phyloP scores from a whole-genome alignment of 1,140 invertebrate species.

The Lordiphosa stackelbergi region DNA sequence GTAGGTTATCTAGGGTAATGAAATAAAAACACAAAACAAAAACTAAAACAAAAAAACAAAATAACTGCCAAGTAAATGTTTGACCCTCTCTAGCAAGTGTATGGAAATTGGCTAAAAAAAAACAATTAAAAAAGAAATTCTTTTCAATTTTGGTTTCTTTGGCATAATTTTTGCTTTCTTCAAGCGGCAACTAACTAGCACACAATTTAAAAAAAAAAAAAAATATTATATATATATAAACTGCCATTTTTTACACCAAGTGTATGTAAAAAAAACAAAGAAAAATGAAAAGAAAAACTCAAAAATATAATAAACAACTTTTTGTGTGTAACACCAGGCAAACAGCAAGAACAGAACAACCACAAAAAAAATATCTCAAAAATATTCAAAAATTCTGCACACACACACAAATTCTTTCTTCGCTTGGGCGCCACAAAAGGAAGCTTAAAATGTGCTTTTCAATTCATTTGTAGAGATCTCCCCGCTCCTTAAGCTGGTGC shows the following conservation, averaged over 20 bases:
- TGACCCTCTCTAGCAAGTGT: constrained; percentile 59
- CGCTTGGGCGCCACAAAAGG: too few species aligned
- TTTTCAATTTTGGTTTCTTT: constrained; percentile 11
- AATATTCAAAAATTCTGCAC: constrained; percentile 8
- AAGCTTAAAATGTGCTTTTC: constrained; percentile 13
- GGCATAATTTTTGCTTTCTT: constrained; percentile 42
- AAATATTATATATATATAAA: constrained; percentile 59
- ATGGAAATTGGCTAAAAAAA: constrained; percentile 28
- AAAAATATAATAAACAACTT: constrained; percentile 25
- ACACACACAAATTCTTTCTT: constrained; percentile 5
- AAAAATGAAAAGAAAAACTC: constrained; percentile 23
- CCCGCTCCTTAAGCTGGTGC: constrained; percentile 7
- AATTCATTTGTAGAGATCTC: constrained; percentile 22
- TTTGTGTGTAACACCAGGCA: constrained; percentile 37
- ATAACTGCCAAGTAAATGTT: constrained; percentile 69
- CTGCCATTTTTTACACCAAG: constrained; percentile 71
- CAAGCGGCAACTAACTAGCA: constrained; percentile 58
- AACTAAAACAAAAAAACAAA: constrained; percentile 32
- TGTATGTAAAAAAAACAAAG: constrained; percentile 50
- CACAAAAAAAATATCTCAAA: constrained; percentile 20
- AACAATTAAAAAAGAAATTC: background rate
- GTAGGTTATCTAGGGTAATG: constrained; percentile 66
- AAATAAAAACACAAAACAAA: constrained; percentile 35
- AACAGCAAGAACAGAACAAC: background rate
- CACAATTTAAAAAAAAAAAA: constrained; percentile 48